Conservation (phyloP, 2,113 vertebrate species). For the Anarhynchus alexandrinus region DNA sequence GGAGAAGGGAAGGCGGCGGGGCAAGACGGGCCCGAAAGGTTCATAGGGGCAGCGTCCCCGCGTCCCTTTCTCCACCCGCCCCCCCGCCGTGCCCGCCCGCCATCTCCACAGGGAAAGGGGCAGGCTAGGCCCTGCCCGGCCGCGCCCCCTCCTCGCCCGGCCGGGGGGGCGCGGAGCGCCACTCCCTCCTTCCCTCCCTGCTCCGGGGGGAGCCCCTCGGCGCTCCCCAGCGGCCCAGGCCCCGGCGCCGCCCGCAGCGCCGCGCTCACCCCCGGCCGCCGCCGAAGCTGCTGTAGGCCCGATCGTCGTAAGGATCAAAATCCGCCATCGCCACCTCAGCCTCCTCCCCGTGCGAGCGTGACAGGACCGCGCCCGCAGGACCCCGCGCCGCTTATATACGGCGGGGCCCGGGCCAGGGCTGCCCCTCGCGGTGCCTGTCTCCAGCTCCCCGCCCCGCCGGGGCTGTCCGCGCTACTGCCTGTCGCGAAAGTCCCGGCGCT, state of each 20-base stretch:
- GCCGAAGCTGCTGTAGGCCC: slow-evolving; percentile 93
- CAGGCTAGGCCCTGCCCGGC: neutral
- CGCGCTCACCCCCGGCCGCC: slow-evolving; percentile 88
- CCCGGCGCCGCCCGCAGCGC: neutral
- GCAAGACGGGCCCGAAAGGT: neutral
- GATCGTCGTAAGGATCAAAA: slow-evolving; percentile 92
- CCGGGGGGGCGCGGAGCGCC: neutral
- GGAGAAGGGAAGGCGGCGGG: too few species aligned
- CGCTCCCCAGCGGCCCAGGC: neutral
- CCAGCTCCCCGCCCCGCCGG: neutral
- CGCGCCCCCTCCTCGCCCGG: neutral
- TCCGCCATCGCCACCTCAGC: slow-evolving; percentile 94
- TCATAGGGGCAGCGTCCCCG: neutral
- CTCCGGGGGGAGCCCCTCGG: neutral
- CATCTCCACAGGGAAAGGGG: neutral
- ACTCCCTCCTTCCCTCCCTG: neutral
- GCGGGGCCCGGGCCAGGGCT: slow-evolving; percentile 68
- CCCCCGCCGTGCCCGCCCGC: neutral
- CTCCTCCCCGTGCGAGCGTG: slow-evolving; percentile 79
- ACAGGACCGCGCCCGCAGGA: slow-evolving; percentile 78
- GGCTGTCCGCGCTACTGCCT: slow-evolving; percentile 6
- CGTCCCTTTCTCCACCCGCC: too few species aligned
- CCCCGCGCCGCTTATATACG: slow-evolving; percentile 61
- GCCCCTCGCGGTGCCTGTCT: slow-evolving; percentile 79
- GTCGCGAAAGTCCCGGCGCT: rapidly evolving